Base-by-base conservation (phyloP, 2,797 vertebrate genomes). In the Gorsachius magnificus region DNA sequence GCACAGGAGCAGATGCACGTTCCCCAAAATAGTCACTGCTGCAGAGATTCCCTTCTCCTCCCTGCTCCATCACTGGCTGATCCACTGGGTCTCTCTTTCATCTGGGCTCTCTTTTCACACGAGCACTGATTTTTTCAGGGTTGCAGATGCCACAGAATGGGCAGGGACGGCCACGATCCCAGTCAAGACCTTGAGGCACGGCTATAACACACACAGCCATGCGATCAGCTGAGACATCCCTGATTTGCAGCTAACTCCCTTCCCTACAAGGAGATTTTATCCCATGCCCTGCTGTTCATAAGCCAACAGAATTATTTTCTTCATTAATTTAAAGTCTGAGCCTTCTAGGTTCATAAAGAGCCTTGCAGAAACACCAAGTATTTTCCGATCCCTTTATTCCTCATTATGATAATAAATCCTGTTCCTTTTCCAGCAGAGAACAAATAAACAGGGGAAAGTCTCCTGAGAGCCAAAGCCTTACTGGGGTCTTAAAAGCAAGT, bases 1-100 rank as follows among this genome's bases (percentile, higher is more conserved):
- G 65, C 35, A 35, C 0, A 3, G 31, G 35, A 1, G 3, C 0
- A 1, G 58, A 63, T 13, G 5, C 21, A 2, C 0, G 0, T 18
- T 68, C 82, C 66, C 54, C 53, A 11, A 13, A 77, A 66, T 0
- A 54, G 43, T 5, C 60, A 20, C 8, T 13, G 16, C 51, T n/a
- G 46, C 29, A 15, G 56, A 45, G 31, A 38, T 45, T 78, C 58
- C 26, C 9, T 45, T 33, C 53, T 56, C 25, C 19, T 54, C 25
- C 38, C 43, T 54, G 43, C 25, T 56, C 48, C n/a, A 56, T 68
- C 9, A 3, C 24, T 2, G 6, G 6, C 0, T 50, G 13, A 58
- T 33, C 61, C 4, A 12, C 31, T 2, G 15, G 25, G 19, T 31
- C 6, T 54, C 26, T 9, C 38, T 17, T n/a, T 75, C 50, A 15